These are phyloP conservation scores for Podocnemis expansa DNA, from an alignment of 2,113 vertebrate species.

Conservation along the genomic window DNA sequence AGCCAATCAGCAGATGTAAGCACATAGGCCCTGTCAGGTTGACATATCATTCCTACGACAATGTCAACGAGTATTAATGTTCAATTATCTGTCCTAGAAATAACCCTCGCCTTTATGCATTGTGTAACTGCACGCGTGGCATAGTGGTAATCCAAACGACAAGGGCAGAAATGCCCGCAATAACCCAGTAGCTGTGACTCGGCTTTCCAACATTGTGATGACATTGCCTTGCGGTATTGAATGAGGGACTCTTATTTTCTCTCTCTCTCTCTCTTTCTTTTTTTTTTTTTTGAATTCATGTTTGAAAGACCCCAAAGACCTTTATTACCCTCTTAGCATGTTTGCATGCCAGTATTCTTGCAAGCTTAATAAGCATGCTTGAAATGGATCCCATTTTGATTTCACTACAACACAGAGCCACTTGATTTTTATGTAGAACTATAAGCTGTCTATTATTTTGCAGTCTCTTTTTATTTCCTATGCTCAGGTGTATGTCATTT, in stretches of 20 bases:
- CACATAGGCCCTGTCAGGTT: slow-evolving; percentile 83
- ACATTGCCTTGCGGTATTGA: slow-evolving; percentile 63
- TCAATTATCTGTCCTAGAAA: slow-evolving; percentile 89
- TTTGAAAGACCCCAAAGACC: slow-evolving; percentile 20
- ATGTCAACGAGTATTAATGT: slow-evolving; percentile 86
- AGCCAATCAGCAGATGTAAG: slow-evolving; percentile 81
- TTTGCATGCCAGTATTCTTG: background rate
- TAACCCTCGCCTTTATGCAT: slow-evolving; percentile 74
- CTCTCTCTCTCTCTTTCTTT: background rate
- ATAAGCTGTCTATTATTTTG: background rate
- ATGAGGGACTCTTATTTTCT: slow-evolving; percentile 23
- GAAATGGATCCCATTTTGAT: background rate
- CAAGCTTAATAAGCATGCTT: accelerated
- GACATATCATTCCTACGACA: slow-evolving; percentile 84
- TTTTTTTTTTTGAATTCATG: slow-evolving; percentile 22
- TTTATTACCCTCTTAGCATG: background rate
- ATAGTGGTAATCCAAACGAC: slow-evolving; percentile 69
- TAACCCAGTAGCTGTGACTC: slow-evolving; percentile 56
- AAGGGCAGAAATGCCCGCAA: slow-evolving; percentile 76
- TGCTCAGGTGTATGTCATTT: slow-evolving; percentile 14
- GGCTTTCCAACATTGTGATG: slow-evolving; percentile 64
- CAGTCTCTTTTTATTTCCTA: background rate
- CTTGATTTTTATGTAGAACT: background rate
- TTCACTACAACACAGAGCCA: background rate
- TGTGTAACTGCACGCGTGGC: slow-evolving; percentile 70